Evolutionary conservation across 2,113 vertebrate genomes (phyloP).

Genomic region (Sardina pilchardus): DNA sequence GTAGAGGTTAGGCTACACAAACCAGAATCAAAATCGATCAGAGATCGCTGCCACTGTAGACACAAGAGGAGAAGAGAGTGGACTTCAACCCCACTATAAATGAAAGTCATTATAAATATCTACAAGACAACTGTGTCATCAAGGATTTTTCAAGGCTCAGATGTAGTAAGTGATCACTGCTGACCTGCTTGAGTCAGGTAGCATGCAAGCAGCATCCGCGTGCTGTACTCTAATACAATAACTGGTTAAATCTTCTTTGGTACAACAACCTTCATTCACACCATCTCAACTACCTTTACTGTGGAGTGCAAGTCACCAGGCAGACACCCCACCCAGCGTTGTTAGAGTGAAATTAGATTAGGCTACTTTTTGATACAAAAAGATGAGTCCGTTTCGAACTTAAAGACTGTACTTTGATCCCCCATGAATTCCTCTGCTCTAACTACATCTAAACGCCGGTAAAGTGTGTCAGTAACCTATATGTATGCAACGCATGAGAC

Average conservation of each 20-base stretch:
- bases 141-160: background rate
- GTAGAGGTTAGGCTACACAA: background rate
- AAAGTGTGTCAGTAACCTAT: background rate
- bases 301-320: background rate
- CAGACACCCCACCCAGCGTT: constrained; percentile 13
- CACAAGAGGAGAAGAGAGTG: background rate
- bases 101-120: background rate
- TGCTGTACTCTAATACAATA: background rate
- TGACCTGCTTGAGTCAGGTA: background rate
- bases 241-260: background rate
- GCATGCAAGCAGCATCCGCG: background rate
- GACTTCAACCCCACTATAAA: background rate
- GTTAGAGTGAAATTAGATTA: background rate
- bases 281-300: background rate
- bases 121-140: background rate
- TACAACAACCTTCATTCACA: background rate
- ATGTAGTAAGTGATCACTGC: background rate
- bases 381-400: background rate
- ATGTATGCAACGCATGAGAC: background rate
- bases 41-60: background rate
- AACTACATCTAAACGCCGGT: background rate
- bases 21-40: background rate
- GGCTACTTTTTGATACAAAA: background rate
- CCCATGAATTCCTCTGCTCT: background rate
- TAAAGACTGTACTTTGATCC: background rate